Evolutionary conservation across 2,797 vertebrate species (phyloP).

Genomic region (Huso huso): DNA sequence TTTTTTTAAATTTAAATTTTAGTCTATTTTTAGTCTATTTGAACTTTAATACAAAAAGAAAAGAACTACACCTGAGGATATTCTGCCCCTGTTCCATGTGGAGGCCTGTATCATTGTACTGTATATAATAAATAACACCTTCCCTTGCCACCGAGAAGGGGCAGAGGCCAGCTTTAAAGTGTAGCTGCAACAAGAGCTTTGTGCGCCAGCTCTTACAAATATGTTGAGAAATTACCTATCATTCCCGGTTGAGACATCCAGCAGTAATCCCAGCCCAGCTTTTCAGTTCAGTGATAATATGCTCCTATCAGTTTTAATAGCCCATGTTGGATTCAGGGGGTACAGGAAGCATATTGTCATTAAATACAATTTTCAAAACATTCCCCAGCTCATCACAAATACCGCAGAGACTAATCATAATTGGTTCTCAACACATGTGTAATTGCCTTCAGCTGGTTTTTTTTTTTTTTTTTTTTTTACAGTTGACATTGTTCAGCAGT

Average conservation of each 20-base stretch:
- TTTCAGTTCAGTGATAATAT: constrained; percentile 83
- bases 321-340: constrained; percentile 71
- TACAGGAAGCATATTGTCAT: constrained; percentile 98
- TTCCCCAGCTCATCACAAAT: constrained; percentile 95
- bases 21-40: too few relatives aligned
- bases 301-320: constrained; percentile 94
- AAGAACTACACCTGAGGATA: not conserved
- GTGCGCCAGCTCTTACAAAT: constrained; percentile 55
- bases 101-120: not conserved
- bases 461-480: constrained; percentile 72
- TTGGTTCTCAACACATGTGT: constrained; percentile 95
- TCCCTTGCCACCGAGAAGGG: constrained; percentile 1
- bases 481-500: constrained; percentile 94
- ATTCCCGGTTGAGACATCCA: constrained; percentile 65
- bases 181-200: constrained; percentile 56
- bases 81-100: not conserved
- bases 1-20: too few relatives aligned
- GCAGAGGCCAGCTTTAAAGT: constrained; percentile 48
- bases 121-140: constrained; percentile 1
- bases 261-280: constrained; percentile 74
- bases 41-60: too few relatives aligned
- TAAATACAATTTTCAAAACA: constrained; percentile 98
- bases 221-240: constrained; percentile 64
- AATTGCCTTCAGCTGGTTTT: constrained; percentile 99
- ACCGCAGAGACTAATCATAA: constrained; percentile 94